These are phyloP conservation scores for Drosophila lutescens DNA, from an alignment of 2,888 invertebrate genomes.

Conservation along the genomic window DNA sequence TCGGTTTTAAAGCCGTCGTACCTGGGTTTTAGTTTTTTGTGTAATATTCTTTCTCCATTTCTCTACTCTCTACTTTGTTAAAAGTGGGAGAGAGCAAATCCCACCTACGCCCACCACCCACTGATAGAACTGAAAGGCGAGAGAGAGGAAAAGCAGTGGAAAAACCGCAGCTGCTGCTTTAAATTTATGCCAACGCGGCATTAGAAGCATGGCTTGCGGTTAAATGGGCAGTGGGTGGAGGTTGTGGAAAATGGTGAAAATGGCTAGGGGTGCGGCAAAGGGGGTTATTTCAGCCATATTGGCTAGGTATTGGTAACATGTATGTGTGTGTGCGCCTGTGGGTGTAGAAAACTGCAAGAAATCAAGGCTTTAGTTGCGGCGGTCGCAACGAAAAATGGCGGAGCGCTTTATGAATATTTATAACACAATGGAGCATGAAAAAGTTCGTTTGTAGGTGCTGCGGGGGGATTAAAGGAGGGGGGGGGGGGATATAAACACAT, in stretches of 20 bases:
- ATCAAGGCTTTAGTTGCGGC: constrained; percentile 71
- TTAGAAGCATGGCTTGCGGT: constrained; percentile 75
- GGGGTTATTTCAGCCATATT: constrained; percentile 55
- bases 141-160: constrained; percentile 32
- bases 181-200: constrained; percentile 77
- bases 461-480: not conserved
- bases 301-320: constrained; percentile 62
- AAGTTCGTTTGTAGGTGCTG: constrained; percentile 48
- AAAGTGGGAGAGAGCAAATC: constrained; percentile 24
- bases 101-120: constrained; percentile 3
- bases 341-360: constrained; percentile 65
- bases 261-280: not conserved
- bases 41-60: constrained; percentile 31
- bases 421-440: constrained; percentile 78
- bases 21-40: constrained; percentile 26
- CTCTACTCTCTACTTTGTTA: constrained; percentile 19
- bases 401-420: constrained; percentile 76
- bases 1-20: constrained; percentile 36
- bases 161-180: constrained; percentile 79
- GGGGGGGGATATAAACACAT: constrained; percentile 10
- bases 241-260: not conserved
- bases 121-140: not conserved
- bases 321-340: constrained; percentile 18
- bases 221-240: constrained; percentile 47
- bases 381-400: constrained; percentile 54